Base-by-base conservation (phyloP, 2,797 vertebrate species). In the Cryptoblepharus egeriae region DNA sequence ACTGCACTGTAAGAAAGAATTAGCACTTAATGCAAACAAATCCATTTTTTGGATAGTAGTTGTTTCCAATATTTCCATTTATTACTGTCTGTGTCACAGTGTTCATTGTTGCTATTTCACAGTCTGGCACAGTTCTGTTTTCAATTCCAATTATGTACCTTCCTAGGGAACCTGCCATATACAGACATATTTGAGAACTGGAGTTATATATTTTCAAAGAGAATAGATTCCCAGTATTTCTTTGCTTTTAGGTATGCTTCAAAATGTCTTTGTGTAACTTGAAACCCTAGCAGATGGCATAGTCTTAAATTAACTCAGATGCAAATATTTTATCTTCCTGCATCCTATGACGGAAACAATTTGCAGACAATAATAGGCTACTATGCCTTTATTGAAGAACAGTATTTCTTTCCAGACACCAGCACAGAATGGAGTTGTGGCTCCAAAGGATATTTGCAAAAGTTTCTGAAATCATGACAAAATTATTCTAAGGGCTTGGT, bases 371-470 rank as follows among this genome's bases (percentile, higher is more conserved):
- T 5, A 67, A 77, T 77, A 64, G 49, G 13, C n/a, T 55, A 30
- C 37, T 45, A 52, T 73, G 45, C 70, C 49, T 16, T 22, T 32
- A 32, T 37, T 58, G 22, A 57, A 45, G 67, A 52, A 52, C 8
- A 52, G 3, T 60, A 18, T 26, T 73, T 64, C 5, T 81, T 1
- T 76, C 68, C 63, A 61, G n/a, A 64, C 0, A 0, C 12, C 13
- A 63, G 71, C 37, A 57, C 3, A 64, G 22, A 15, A 30, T 8
- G 75, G 61, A 82, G n/a, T 24, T 64, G 79, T 45, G 30, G 20
- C 69, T 89, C 60, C 32, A 79, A 64, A 67, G 10, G 45, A 16
- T 67, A n/a, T 73, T 89, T 80, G 6, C 58, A 39, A 69, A 37
- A 10, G 39, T 45, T 49, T 76, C 75, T 22, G 15, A 76, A 11